phyloP scores from a whole-genome alignment of 2,888 invertebrate species.

The Neelides folsomi region DNA sequence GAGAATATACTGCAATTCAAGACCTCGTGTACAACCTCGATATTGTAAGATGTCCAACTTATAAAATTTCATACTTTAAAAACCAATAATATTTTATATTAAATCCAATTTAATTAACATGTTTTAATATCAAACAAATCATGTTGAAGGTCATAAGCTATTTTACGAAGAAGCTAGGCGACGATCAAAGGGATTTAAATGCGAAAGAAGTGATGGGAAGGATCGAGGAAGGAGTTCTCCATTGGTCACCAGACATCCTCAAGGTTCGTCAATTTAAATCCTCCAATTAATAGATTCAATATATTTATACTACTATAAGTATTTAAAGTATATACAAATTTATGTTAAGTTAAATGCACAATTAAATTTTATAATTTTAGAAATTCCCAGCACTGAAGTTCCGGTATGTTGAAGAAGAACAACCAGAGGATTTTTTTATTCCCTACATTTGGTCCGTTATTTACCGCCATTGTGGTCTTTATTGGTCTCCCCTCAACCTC shows the following conservation, averaged over 20 bases:
- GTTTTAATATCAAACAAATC: too few relatives aligned
- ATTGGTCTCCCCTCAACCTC: slow-evolving; percentile 42
- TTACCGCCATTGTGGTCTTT: slow-evolving; percentile 43
- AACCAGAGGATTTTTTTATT: slow-evolving; percentile 97
- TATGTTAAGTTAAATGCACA: slow-evolving; percentile 2
- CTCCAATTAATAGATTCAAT: not conserved
- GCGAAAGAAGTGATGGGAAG: slow-evolving; percentile 74
- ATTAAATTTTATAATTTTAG: slow-evolving; percentile 41
- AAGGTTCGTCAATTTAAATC: slow-evolving; percentile 48
- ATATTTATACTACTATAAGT: not conserved
- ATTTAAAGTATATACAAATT: not conserved
- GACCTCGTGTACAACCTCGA: slow-evolving; percentile 91
- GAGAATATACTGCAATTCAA: slow-evolving; percentile 76
- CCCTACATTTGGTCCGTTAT: slow-evolving; percentile 97
- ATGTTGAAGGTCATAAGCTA: slow-evolving; percentile 59
- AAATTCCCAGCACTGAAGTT: slow-evolving; percentile 98
- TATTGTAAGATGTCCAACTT: slow-evolving; percentile 49
- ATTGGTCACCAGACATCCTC: slow-evolving; percentile 86
- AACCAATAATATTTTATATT: too few relatives aligned
- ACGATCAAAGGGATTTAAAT: slow-evolving; percentile 54
- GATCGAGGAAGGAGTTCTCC: slow-evolving; percentile 78
- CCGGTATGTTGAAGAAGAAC: slow-evolving; percentile 97
- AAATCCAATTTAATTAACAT: too few relatives aligned
- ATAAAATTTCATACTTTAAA: too few relatives aligned
- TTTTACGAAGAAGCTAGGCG: slow-evolving; percentile 52